A percentile compares a stretch with the other conserved stretches of the same genome.
Conservation (phyloP, 2,113 vertebrate species). For the Callithrix jacchus region DNA sequence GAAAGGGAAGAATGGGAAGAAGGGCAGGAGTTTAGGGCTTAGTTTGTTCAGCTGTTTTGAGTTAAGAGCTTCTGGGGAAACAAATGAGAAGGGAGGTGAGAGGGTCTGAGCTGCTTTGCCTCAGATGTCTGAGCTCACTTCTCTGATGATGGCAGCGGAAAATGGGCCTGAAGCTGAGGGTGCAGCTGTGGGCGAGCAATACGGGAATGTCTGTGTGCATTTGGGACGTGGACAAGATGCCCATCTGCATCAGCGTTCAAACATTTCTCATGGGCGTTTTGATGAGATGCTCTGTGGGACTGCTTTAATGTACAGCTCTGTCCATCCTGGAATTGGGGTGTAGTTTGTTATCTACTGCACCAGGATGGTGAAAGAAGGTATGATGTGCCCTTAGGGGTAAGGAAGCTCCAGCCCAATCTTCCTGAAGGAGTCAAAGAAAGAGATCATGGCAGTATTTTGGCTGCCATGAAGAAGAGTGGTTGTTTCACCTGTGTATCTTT, state of each 20-base stretch:
- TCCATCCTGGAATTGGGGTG: neutral
- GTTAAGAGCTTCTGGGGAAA: neutral
- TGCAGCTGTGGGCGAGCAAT: neutral
- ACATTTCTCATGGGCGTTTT: neutral
- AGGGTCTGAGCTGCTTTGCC: neutral
- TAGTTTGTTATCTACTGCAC: neutral
- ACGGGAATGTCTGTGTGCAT: neutral
- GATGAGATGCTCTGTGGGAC: neutral
- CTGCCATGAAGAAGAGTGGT: neutral
- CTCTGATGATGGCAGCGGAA: neutral
- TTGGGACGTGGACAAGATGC: neutral
- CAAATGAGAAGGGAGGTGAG: neutral
- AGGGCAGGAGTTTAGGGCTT: neutral
- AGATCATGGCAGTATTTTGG: neutral
- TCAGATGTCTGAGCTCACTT: neutral
- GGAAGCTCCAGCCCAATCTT: neutral
- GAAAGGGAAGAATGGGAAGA: neutral
- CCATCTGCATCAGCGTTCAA: neutral
- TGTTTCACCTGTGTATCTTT: neutral
- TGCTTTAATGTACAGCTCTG: neutral
- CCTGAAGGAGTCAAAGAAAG: neutral
- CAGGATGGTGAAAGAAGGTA: neutral
- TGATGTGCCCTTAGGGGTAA: neutral
- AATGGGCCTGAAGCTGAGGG: neutral
- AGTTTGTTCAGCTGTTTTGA: neutral